A percentile compares a stretch with the other conserved stretches of the same genome.
These are phyloP conservation scores for Prinia subflava DNA, from an alignment of 2,113 vertebrate species.

Conservation along the genomic window DNA sequence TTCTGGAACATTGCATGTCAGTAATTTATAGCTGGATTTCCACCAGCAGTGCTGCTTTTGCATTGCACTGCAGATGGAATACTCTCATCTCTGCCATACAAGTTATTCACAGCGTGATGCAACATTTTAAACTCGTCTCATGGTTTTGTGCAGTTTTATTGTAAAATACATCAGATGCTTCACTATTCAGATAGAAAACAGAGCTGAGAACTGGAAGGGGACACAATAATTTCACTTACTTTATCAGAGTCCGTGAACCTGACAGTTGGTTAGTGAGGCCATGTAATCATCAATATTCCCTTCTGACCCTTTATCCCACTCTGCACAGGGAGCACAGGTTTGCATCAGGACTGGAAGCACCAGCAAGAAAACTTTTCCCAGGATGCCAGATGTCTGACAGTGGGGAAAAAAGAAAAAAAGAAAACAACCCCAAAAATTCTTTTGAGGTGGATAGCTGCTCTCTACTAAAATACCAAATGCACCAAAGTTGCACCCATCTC, in stretches of 20 bases:
- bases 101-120: neutral
- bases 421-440: neutral
- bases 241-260: neutral
- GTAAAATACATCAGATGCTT: neutral
- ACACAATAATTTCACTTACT: neutral
- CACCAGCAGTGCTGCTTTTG: neutral
- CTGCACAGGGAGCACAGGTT: neutral
- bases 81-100: neutral
- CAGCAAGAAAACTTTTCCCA: neutral
- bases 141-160: neutral
- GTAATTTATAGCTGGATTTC: neutral
- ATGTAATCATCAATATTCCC: neutral
- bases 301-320: neutral
- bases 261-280: neutral
- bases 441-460: neutral
- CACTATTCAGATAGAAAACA: neutral
- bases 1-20: neutral
- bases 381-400: neutral
- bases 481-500: neutral
- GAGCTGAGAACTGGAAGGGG: neutral
- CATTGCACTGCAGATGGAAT: neutral
- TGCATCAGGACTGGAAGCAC: neutral
- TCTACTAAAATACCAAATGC: neutral
- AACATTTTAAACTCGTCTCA: neutral
- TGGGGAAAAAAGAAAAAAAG: accelerated